Evolutionary conservation across 2,888 invertebrate species (phyloP).

Genomic region (Tubulanus polymorphus): DNA sequence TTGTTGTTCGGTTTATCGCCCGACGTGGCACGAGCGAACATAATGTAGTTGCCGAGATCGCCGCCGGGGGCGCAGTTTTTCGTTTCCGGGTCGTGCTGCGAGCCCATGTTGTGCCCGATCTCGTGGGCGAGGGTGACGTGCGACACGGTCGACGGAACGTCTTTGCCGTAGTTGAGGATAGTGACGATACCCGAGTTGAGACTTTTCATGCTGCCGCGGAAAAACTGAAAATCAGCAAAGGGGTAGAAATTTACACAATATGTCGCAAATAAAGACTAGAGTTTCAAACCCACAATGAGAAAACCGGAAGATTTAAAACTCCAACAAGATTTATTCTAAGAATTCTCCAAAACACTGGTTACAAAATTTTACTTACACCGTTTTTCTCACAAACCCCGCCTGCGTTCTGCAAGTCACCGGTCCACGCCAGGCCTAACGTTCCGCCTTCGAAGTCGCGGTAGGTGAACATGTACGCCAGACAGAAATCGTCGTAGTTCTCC

Average conservation of each 20-base stretch:
- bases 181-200: slow-evolving; percentile 99
- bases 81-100: slow-evolving; percentile 87
- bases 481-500: slow-evolving; percentile 95
- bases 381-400: slow-evolving; percentile 98
- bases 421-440: slow-evolving; percentile 97
- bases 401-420: slow-evolving; percentile 71
- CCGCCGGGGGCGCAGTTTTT: slow-evolving; percentile 78
- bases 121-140: slow-evolving; percentile 97
- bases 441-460: slow-evolving; percentile 97
- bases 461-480: slow-evolving; percentile 96
- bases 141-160: slow-evolving; percentile 77
- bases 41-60: slow-evolving; percentile 95
- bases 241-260: too few species aligned
- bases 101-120: slow-evolving; percentile 97
- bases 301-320: too few species aligned
- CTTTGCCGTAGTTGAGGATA: slow-evolving; percentile 89
- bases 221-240: not conserved
- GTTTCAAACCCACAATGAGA: too few species aligned
- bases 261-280: too few species aligned
- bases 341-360: too few species aligned
- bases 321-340: too few species aligned
- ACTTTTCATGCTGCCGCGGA: slow-evolving; percentile 60
- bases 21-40: slow-evolving; percentile 98
- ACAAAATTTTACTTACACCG: slow-evolving; percentile 25
- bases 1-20: slow-evolving; percentile 97